phyloP scores from a whole-genome alignment of 2,797 vertebrate genomes.

The Xerus rutilus region DNA sequence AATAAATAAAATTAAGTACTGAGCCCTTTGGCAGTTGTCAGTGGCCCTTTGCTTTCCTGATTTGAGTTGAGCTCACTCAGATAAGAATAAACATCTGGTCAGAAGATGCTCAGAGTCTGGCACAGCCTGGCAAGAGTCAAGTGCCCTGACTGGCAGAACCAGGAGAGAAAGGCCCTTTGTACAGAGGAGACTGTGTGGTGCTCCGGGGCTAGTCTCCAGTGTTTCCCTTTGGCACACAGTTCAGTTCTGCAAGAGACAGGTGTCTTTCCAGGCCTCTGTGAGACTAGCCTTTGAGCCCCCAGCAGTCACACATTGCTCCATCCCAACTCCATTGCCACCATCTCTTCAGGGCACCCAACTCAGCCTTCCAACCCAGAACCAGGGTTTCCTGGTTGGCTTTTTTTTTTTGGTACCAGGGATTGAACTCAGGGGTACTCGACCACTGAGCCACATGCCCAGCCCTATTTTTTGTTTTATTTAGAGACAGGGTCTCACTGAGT shows the following conservation, averaged over 20 bases:
- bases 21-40: background rate
- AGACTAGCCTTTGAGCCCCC: background rate
- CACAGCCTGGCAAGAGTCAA: background rate
- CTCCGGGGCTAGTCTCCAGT: background rate
- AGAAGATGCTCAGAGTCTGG: background rate
- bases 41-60: background rate
- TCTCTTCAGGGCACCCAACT: background rate
- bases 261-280: background rate
- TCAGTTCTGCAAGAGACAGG: background rate
- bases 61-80: background rate
- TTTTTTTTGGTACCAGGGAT: too few species aligned
- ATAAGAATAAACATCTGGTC: background rate
- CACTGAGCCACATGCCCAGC: too few species aligned
- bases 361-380: background rate
- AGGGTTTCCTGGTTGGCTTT: background rate
- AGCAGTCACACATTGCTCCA: background rate
- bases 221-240: background rate
- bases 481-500: too few species aligned
- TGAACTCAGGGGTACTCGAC: too few species aligned
- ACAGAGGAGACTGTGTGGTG: too few species aligned
- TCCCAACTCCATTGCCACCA: background rate
- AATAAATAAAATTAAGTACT: background rate
- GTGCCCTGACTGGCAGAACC: background rate
- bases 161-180: background rate
- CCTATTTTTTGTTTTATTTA: too few species aligned